Evolutionary conservation across 2,113 vertebrate species (phyloP).

Genomic region (Dasyprocta punctata): DNA sequence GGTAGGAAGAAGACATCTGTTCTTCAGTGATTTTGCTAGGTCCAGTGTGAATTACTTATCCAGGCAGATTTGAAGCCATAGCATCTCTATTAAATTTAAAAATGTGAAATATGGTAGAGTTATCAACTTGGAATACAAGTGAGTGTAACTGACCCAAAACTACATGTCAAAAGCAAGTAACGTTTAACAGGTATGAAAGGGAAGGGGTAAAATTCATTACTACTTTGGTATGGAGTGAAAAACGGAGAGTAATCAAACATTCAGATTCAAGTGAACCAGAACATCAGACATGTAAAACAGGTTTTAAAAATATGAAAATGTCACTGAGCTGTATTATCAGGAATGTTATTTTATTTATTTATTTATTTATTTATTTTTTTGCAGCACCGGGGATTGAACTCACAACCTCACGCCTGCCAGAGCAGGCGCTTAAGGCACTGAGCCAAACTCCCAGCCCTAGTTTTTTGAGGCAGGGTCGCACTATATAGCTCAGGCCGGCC

Average conservation of each 20-base stretch:
- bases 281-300: slow-evolving; percentile 38
- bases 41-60: slow-evolving; percentile 62
- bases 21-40: slow-evolving; percentile 60
- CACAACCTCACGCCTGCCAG: too few species aligned
- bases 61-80: slow-evolving; percentile 59
- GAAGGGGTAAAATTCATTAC: not conserved
- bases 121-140: slow-evolving; percentile 22
- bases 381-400: too few species aligned
- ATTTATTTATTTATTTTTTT: too few species aligned
- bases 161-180: slow-evolving; percentile 48
- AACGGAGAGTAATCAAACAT: slow-evolving; percentile 36
- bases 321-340: slow-evolving; percentile 2
- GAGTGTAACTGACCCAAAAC: slow-evolving; percentile 24
- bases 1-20: slow-evolving; percentile 24
- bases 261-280: not conserved
- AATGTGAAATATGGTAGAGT: slow-evolving; percentile 7
- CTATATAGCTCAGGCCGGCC: too few species aligned
- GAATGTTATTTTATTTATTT: slow-evolving; percentile 18
- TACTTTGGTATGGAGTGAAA: not conserved
- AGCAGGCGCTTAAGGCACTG: too few species aligned
- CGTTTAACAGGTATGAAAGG: not conserved
- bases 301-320: slow-evolving; percentile 52
- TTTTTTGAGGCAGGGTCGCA: too few species aligned
- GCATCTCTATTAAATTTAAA: slow-evolving; percentile 44
- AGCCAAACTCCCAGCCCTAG: too few species aligned